Evolutionary conservation across 1,140 invertebrate genomes (phyloP), one percentile per base, ranked within the genome.

Genomic region (Arctopsyche grandis): DNA sequence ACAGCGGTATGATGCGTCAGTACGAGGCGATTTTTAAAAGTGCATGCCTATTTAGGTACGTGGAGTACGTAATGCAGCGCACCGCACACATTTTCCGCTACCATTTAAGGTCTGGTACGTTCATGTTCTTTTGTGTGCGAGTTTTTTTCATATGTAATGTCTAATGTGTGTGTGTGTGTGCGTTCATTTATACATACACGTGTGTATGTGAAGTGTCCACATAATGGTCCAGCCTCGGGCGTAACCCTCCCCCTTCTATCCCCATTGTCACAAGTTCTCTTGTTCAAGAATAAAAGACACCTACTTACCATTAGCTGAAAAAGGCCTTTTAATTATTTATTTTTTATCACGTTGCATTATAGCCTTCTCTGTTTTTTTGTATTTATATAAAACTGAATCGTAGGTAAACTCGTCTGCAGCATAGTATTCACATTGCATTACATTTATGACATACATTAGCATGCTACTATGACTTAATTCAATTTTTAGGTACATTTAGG

Each of bases 271-370:
- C 69, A 58, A 56, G 71, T 66, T 69, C 75, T 69, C 75, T 77
- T 69, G 77, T 56, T 38, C 66, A 78, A 78, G 77, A 56, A 78
- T 70, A 78, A 78, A 78, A 78, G 19, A 78, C 66, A 71, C 66
- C 66, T 70, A 78, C 66, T 78, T 78, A 43, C 77, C 77, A 77
- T 77, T 77, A 77, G 58, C 58, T 69, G 44, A 52, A 69, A 78
- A 58, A 78, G 77, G 69, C 21, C 38, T 77, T 46, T 71, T 74
- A 66, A 66, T 66, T 66, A 66, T 66, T 66, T 66, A 19, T 60
- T 60, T 60, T 19, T 52, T 19, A 52, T 38, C 29, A 38, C 29
- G 7, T 38, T 38, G 29, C 29, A 38, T 38, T 7, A 7, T 38
- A 7, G 29, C 7, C 29, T 38, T 26, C 12, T 12, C 7, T 21